A percentile compares a stretch with the other conserved stretches of the same genome.
Evolutionary conservation across 1,140 invertebrate species (phyloP).

Genomic region (Ceratosolen fusciceps): DNA sequence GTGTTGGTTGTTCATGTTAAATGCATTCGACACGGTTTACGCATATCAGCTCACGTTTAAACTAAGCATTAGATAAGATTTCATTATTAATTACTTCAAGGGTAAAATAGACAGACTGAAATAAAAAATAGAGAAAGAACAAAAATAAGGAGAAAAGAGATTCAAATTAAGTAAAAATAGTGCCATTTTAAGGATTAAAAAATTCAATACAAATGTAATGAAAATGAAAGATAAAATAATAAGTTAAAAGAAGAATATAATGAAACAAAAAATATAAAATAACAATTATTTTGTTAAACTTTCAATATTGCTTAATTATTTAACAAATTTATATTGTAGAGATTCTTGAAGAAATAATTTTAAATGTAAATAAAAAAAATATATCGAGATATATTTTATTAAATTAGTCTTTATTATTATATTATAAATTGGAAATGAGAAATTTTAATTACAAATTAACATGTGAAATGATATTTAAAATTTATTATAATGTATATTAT

Average conservation of each 20-base stretch:
- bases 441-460: too few species aligned
- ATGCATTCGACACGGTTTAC: not conserved
- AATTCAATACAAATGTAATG: not conserved
- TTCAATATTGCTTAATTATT: too few species aligned
- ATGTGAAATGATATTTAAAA: too few species aligned
- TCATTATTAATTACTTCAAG: conserved; percentile 32
- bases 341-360: too few species aligned
- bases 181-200: not conserved
- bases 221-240: not conserved
- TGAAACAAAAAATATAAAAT: not conserved
- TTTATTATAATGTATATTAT: too few species aligned
- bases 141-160: not conserved
- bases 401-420: too few species aligned
- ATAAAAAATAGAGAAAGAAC: not conserved
- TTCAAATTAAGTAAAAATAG: not conserved
- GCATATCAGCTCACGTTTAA: not conserved
- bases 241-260: not conserved
- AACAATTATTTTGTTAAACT: not conserved
- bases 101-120: not conserved
- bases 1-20: not conserved
- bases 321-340: too few species aligned
- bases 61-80: conserved; percentile 19
- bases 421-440: too few species aligned
- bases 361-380: too few species aligned
- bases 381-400: too few species aligned